These are phyloP conservation scores for Buceros bicornis DNA, from an alignment of 2,797 vertebrate genomes.

Conservation along the genomic window DNA sequence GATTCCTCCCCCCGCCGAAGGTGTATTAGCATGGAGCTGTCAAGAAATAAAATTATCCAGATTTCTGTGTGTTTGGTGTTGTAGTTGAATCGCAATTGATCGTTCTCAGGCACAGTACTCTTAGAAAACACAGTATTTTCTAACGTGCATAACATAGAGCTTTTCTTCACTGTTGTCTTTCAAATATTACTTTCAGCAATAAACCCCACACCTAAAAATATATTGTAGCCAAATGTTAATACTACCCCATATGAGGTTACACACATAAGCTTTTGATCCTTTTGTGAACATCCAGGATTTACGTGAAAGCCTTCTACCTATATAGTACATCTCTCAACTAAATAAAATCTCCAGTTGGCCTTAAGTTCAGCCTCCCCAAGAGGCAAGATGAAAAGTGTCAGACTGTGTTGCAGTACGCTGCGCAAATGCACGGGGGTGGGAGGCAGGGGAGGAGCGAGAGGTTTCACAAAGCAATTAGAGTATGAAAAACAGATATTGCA, in stretches of 20 bases:
- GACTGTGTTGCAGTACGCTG: not conserved
- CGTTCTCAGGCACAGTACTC: not conserved
- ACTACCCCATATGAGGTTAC: not conserved
- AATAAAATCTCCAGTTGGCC: constrained; percentile 46
- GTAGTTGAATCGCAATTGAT: not conserved
- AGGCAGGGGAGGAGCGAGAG: not conserved
- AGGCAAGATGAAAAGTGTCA: constrained; percentile 41
- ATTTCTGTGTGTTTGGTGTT: not conserved
- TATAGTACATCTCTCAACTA: not conserved
- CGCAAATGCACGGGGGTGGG: not conserved
- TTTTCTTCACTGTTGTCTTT: not conserved
- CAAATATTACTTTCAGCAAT: not conserved
- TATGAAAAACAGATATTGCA: constrained; percentile 20
- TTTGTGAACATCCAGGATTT: constrained; percentile 38
- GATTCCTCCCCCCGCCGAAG: not conserved
- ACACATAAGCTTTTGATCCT: constrained; percentile 16
- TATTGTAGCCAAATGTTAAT: not conserved
- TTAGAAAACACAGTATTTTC: not conserved
- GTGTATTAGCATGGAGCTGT: not conserved
- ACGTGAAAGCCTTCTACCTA: constrained; percentile 19
- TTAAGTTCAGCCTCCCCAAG: constrained; percentile 57
- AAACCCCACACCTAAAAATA: not conserved
- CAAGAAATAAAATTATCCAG: constrained; percentile 6
- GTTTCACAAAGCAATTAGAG: not conserved
- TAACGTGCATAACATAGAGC: not conserved